Base-by-base conservation (phyloP, 1,140 invertebrate species). In the Tetraneura akinire region DNA sequence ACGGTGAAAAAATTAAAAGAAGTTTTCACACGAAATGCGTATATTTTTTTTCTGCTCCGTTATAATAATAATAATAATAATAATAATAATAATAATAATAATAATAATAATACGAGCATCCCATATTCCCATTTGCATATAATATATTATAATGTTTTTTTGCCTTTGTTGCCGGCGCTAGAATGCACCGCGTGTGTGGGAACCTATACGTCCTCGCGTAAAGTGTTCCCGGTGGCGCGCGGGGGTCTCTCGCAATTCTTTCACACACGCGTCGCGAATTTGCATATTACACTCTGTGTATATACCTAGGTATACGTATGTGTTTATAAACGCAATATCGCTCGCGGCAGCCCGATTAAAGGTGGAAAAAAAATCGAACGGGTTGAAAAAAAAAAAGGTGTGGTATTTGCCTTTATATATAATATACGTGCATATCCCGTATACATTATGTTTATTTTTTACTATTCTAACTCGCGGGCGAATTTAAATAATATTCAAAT, bases 401-500 rank as follows among this genome's bases (percentile, higher is more conserved):
- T 42, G 62, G 62, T 37, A 18, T 14, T 3, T 37, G 32, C 11
- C 3, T 16, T 60, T 32, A 1, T 42, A 18, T 1, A 9, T 2
- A n/a, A 16, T 8, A 37, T 8, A 37, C 62, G n/a, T 10, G 29
- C 62, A n/a, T 64, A n/a, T n/a, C n/a, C 32, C 9, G 29, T 18
- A 29, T 37, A 37, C n/a, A 37, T 37, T 3, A 18, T 8, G 16
- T n/a, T 32, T 37, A 60, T 60, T 29, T n/a, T 32, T 62, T 29
- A 37, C 32, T 37, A n/a, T n/a, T 64, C 37, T n/a, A 4, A 37
- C 29, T 64, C 18, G 29, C n/a, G 18, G 32, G 0, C 32, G 32
- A 9, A 64, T 64, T 64, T 64, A 11, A 64, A 64, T 64, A 64
- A 64, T 37, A 37, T 64, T 64, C 37, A 13, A 60, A 60, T 60